These are phyloP conservation scores for Phocoena sinus DNA, from an alignment of 2,113 vertebrate species.

Conservation along the genomic window DNA sequence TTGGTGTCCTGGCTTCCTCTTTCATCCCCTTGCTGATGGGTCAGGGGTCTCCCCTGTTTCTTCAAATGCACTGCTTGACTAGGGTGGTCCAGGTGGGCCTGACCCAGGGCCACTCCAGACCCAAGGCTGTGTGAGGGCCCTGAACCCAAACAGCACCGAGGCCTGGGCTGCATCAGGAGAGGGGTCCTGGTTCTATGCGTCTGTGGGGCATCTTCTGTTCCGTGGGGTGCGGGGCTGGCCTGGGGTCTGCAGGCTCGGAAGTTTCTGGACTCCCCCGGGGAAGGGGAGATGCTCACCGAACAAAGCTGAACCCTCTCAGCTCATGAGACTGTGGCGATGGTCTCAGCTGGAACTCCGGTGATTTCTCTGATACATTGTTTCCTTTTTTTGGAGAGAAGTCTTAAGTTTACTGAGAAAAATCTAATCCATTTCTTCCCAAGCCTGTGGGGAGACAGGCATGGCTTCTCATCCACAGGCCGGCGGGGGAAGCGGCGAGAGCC, in stretches of 20 bases:
- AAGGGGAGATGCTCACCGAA: not conserved
- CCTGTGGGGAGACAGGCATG: fast-evolving
- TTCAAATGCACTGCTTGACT: not conserved
- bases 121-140: not conserved
- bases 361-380: not conserved
- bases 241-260: not conserved
- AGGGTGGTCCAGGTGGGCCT: not conserved
- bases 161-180: fast-evolving
- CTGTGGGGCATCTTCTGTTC: not conserved
- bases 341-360: not conserved
- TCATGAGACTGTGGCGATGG: not conserved
- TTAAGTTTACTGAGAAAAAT: not conserved
- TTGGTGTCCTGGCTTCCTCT: not conserved
- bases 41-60: not conserved
- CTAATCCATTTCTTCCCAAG: fast-evolving
- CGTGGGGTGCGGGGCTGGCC: not conserved
- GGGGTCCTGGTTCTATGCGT: not conserved
- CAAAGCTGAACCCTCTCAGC: not conserved
- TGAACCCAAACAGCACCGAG: not conserved
- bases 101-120: not conserved
- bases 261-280: not conserved
- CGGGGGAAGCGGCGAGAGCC: not conserved
- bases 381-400: not conserved
- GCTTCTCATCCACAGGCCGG: not conserved
- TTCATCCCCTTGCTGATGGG: not conserved